phyloP scores from a whole-genome alignment of 2,888 invertebrate genomes.

The Allygus modestus region DNA sequence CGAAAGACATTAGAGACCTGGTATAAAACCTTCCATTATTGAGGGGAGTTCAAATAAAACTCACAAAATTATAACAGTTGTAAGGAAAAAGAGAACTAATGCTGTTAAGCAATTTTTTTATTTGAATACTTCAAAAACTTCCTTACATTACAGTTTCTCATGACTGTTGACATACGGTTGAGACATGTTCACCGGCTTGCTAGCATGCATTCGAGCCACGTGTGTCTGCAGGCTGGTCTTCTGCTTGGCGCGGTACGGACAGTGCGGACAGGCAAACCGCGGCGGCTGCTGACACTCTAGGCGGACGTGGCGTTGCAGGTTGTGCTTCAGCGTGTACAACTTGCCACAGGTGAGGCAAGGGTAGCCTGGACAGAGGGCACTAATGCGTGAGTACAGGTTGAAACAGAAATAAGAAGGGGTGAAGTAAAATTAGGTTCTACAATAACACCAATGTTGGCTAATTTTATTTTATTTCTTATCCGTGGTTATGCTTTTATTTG shows the following conservation, averaged over 20 bases:
- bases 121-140: neutral
- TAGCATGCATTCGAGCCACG: conserved; percentile 47
- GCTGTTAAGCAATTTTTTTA: too few relatives aligned
- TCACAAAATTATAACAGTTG: too few relatives aligned
- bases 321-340: conserved; percentile 67
- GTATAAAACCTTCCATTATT: too few relatives aligned
- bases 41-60: too few relatives aligned
- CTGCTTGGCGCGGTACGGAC: conserved; percentile 79
- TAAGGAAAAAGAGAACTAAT: too few relatives aligned
- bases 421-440: too few relatives aligned
- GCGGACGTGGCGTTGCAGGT: conserved; percentile 66
- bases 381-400: too few relatives aligned
- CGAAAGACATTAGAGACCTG: too few relatives aligned
- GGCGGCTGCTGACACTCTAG: conserved; percentile 67
- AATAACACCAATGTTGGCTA: too few relatives aligned
- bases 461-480: too few relatives aligned
- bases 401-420: too few relatives aligned
- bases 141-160: neutral
- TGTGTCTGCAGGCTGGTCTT: conserved; percentile 66
- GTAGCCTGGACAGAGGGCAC: conserved; percentile 2
- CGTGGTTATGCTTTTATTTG: too few relatives aligned
- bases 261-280: conserved; percentile 62
- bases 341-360: conserved; percentile 67
- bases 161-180: neutral
- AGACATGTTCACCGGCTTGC: neutral